These are phyloP conservation scores for Sciaenops ocellatus DNA, from an alignment of 2,797 vertebrate species.

Conservation along the genomic window DNA sequence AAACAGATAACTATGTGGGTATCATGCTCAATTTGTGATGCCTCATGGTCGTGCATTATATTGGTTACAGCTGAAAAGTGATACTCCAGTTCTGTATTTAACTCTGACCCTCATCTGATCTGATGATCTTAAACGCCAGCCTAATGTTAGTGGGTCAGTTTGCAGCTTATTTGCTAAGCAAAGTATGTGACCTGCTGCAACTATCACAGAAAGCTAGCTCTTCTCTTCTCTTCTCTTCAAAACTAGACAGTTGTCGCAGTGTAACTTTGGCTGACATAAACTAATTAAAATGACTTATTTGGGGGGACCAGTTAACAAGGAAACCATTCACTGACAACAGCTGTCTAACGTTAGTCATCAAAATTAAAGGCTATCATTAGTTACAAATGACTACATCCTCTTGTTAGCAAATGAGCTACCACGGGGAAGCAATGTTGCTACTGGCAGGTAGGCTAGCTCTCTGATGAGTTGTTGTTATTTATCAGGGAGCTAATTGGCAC, in stretches of 20 bases:
- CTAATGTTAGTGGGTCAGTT: background rate
- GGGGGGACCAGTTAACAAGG: background rate
- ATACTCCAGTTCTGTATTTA: background rate
- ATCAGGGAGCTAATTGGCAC: background rate
- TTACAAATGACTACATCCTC: background rate
- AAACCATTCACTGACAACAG: background rate
- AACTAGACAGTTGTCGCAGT: background rate
- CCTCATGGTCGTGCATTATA: background rate
- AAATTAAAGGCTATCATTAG: background rate
- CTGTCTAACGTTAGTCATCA: background rate
- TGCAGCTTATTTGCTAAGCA: background rate
- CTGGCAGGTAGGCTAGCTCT: background rate
- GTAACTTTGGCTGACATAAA: background rate
- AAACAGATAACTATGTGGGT: background rate
- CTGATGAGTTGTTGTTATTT: background rate
- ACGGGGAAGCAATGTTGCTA: background rate
- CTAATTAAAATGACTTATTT: background rate
- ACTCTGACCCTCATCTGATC: background rate
- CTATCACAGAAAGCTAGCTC: background rate
- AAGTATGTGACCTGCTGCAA: background rate
- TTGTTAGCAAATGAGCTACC: background rate
- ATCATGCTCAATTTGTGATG: background rate
- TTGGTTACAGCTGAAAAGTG: background rate
- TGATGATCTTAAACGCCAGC: background rate
- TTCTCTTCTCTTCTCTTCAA: background rate